Conservation (phyloP, 2,888 invertebrate genomes). For the Kuschelorhynchus macadamiae region DNA sequence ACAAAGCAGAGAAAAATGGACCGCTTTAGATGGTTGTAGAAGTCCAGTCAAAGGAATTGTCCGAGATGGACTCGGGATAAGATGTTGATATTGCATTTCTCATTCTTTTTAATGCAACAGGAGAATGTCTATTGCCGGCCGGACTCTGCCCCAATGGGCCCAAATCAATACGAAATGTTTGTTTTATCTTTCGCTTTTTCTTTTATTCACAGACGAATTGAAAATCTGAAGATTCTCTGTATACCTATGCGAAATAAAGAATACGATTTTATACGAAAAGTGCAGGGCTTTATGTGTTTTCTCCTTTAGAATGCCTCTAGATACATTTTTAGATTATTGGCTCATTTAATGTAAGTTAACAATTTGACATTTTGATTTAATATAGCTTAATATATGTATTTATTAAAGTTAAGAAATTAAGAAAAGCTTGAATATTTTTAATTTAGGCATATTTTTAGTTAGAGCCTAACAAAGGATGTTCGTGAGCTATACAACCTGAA, state of each 20-base stretch:
- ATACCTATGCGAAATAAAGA: slow-evolving; percentile 20
- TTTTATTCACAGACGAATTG: slow-evolving; percentile 48
- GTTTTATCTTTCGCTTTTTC: slow-evolving; percentile 52
- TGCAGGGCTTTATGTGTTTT: not conserved
- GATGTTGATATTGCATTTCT: slow-evolving; percentile 70
- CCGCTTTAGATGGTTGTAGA: slow-evolving; percentile 63
- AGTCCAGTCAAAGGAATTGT: slow-evolving; percentile 65
- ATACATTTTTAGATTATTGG: not conserved
- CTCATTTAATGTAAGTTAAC: not conserved
- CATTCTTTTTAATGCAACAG: slow-evolving; percentile 70
- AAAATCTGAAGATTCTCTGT: slow-evolving; percentile 42
- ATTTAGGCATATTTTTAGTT: not conserved
- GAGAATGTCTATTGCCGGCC: slow-evolving; percentile 60
- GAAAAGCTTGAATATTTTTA: not conserved
- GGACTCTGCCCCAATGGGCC: slow-evolving; percentile 44
- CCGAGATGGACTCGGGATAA: slow-evolving; percentile 64
- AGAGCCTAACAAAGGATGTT: no score
- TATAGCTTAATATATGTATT: not conserved
- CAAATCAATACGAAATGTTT: slow-evolving; percentile 52
- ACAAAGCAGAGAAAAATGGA: slow-evolving; percentile 65
- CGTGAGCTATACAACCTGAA: no score
- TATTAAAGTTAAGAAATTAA: not conserved
- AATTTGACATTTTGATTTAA: not conserved
- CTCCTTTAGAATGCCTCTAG: not conserved
- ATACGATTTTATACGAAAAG: not conserved